Conservation (phyloP, 2,888 invertebrate genomes). For the Tachina fera region DNA sequence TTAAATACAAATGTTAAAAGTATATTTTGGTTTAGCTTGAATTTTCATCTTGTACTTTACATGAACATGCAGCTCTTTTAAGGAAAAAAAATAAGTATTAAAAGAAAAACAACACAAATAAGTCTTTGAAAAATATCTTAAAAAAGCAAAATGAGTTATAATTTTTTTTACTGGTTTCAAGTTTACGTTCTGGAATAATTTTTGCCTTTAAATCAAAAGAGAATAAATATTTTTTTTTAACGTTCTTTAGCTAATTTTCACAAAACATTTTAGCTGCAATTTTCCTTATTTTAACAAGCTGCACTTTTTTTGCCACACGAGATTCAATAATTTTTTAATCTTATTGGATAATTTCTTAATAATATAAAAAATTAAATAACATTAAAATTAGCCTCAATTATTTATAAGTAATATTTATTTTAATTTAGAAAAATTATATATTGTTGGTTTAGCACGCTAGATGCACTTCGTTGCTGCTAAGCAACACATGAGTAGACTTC, state of each 20-base stretch:
- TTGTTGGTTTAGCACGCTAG: too few relatives aligned
- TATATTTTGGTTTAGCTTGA: neutral
- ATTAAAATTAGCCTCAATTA: neutral
- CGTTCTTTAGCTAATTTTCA: neutral
- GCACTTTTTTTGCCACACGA: neutral
- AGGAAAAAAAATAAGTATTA: slow-evolving; percentile 3
- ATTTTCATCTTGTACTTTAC: slow-evolving; percentile 24
- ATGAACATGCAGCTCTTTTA: slow-evolving; percentile 18
- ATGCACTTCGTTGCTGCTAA: too few relatives aligned
- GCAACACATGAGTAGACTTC: too few relatives aligned
- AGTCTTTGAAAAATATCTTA: neutral
- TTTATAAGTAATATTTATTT: too few relatives aligned
- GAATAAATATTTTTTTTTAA: neutral
- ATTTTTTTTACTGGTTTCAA: neutral
- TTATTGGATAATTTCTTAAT: neutral
- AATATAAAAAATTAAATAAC: neutral
- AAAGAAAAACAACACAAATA: neutral
- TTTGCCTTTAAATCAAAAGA: neutral
- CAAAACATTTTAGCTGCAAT: neutral
- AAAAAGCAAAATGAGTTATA: neutral
- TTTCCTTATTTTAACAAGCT: neutral
- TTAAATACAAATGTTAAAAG: neutral
- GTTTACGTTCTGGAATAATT: neutral
- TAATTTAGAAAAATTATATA: too few relatives aligned
- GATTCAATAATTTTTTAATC: neutral